Conservation (phyloP, 2,888 invertebrate genomes). For the Cheilosia vulpina region DNA sequence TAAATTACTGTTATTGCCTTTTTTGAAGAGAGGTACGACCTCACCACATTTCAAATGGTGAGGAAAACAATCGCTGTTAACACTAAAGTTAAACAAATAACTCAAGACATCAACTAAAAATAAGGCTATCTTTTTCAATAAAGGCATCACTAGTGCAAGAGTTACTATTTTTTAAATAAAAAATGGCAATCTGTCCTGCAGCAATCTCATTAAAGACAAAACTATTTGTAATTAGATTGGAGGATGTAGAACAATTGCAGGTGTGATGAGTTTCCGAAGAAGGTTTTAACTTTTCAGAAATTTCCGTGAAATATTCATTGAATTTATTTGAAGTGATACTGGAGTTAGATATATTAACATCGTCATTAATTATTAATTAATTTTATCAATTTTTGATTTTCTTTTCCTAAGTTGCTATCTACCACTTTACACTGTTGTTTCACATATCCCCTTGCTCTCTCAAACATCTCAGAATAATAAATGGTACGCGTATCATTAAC, state of each 20-base stretch:
- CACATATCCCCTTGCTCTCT: conserved; percentile 3
- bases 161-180: neutral
- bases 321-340: neutral
- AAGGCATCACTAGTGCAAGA: no score
- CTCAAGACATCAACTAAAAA: no score
- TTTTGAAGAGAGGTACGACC: no score
- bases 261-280: neutral
- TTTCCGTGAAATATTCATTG: neutral
- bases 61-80: no score
- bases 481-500: conserved; percentile 7
- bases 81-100: no score
- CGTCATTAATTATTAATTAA: neutral
- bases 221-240: neutral
- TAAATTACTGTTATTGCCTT: no score
- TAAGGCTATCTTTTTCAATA: no score
- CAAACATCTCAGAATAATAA: conserved; percentile 1
- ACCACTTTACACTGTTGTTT: conserved; percentile 9
- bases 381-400: neutral
- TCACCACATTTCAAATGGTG: no score
- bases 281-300: neutral
- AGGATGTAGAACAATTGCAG: no score
- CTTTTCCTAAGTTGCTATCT: conserved; percentile 5
- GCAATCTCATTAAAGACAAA: neutral
- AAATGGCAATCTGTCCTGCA: neutral
- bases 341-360: neutral